These are phyloP conservation scores for Conus betulinus DNA, from an alignment of 1,140 invertebrate genomes.

Conservation along the genomic window DNA sequence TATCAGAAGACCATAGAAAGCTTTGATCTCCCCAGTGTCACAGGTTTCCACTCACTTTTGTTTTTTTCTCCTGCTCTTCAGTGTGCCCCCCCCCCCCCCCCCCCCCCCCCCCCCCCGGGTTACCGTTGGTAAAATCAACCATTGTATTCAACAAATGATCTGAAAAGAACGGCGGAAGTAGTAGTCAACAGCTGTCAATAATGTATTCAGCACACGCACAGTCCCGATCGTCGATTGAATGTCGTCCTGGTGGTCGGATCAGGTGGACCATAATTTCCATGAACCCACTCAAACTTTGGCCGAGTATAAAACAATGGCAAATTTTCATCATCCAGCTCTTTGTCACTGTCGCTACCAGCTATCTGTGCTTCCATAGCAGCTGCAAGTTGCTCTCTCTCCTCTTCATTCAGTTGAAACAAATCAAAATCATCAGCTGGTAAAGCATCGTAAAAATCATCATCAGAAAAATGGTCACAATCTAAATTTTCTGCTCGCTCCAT, in stretches of 20 bases:
- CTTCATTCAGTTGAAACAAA: neutral
- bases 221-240: neutral
- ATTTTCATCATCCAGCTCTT: neutral
- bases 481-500: neutral
- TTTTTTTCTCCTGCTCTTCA: conserved; percentile 2
- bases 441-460: neutral
- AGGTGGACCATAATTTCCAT: neutral
- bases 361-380: neutral
- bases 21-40: conserved; percentile 39
- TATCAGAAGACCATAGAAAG: conserved; percentile 35
- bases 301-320: neutral
- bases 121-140: neutral
- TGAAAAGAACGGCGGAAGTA: neutral
- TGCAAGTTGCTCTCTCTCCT: neutral
- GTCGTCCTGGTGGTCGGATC: neutral
- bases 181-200: neutral
- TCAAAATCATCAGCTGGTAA: neutral
- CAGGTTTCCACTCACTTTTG: conserved; percentile 37
- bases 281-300: neutral
- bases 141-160: neutral
- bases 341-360: neutral
- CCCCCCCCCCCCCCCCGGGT: neutral
- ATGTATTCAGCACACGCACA: neutral
- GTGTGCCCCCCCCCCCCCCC: no score
- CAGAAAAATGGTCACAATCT: neutral